Evolutionary conservation across 2,797 vertebrate genomes (phyloP).

Genomic region (Arnoldichthys spilopterus): DNA sequence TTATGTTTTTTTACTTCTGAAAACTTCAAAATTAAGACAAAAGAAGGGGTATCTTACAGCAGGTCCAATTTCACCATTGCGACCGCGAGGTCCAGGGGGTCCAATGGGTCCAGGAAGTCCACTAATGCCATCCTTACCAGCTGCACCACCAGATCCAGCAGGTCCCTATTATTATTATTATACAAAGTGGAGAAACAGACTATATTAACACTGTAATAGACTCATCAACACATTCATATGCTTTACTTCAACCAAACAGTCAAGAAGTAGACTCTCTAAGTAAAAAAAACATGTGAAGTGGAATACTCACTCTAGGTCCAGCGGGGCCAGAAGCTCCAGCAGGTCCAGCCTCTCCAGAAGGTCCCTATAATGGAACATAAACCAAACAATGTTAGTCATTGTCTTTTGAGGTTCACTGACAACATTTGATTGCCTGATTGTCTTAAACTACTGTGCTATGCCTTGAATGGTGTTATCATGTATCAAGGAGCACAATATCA

Average conservation of each 20-base stretch:
- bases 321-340: conserved; percentile 90
- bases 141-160: conserved; percentile 84
- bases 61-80: conserved; percentile 92
- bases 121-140: conserved; percentile 93
- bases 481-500: not conserved
- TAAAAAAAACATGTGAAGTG: not conserved
- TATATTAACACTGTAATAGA: not conserved
- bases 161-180: conserved; percentile 81
- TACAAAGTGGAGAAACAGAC: conserved; percentile 5
- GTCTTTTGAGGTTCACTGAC: not conserved
- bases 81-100: conserved; percentile 94
- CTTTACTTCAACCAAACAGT: not conserved
- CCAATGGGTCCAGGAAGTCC: conserved; percentile 95
- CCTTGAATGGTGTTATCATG: not conserved
- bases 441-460: no score
- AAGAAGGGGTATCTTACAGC: conserved; percentile 78
- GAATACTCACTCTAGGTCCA: conserved; percentile 90
- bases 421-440: not conserved
- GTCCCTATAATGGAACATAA: conserved; percentile 76
- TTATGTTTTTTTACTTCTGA: not conserved
- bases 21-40: not conserved
- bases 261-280: not conserved
- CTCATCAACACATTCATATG: not conserved
- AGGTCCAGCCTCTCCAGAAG: conserved; percentile 91
- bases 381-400: conserved; percentile 2